phyloP scores from a whole-genome alignment of 2,888 invertebrate species.

The Stenodera caucasica region DNA sequence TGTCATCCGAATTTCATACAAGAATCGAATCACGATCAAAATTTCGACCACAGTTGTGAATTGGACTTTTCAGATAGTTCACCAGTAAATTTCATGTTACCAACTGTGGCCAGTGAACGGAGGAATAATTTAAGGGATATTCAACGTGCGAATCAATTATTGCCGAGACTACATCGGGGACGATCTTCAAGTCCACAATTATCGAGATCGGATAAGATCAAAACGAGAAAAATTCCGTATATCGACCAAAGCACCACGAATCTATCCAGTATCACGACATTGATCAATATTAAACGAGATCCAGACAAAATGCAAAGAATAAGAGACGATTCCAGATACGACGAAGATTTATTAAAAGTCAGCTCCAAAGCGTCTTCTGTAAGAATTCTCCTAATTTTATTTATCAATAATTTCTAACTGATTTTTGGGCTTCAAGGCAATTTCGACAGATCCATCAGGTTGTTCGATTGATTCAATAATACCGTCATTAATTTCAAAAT shows the following conservation, averaged over 20 bases:
- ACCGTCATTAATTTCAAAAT: slow-evolving; percentile 37
- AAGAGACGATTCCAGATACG: neutral
- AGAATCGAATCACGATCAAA: neutral
- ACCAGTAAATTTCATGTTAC: slow-evolving; percentile 46
- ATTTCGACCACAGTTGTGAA: neutral
- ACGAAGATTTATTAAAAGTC: slow-evolving; percentile 13
- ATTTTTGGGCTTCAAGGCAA: too few relatives aligned
- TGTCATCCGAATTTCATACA: slow-evolving; percentile 19
- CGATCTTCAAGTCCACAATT: slow-evolving; percentile 43
- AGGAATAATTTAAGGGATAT: slow-evolving; percentile 47
- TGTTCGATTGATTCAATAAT: slow-evolving; percentile 23
- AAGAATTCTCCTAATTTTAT: slow-evolving; percentile 6
- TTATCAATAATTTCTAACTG: neutral
- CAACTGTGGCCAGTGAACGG: slow-evolving; percentile 49
- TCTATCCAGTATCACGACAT: slow-evolving; percentile 17
- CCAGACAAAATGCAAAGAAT: neutral
- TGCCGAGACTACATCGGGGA: slow-evolving; percentile 44
- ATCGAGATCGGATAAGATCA: slow-evolving; percentile 8
- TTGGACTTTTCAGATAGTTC: slow-evolving; percentile 9
- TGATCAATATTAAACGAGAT: slow-evolving; percentile 9
- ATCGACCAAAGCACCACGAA: slow-evolving; percentile 38
- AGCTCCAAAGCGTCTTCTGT: slow-evolving; percentile 13
- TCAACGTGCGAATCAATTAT: slow-evolving; percentile 37
- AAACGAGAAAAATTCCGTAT: slow-evolving; percentile 37
- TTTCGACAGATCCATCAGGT: slow-evolving; percentile 5